Evolutionary conservation across 2,888 invertebrate species (phyloP).

Genomic region (Flabesymbios commensalis): DNA sequence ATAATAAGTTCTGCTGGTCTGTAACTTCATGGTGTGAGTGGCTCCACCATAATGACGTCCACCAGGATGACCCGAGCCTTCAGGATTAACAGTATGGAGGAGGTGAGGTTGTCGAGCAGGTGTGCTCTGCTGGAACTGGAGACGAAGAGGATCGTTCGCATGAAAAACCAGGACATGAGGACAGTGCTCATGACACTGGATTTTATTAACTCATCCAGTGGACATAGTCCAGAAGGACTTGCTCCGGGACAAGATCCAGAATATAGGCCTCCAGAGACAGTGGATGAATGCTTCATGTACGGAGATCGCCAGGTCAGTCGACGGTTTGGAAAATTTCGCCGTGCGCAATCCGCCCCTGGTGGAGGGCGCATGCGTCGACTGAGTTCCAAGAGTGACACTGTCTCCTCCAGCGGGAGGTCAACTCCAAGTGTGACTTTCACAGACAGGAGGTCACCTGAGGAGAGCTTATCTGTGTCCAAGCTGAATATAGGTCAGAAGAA

Average conservation of each 20-base stretch:
- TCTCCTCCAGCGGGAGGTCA: too few species aligned
- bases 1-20: too few species aligned
- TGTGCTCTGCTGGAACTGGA: conserved; percentile 49
- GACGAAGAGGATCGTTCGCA: conserved; percentile 40
- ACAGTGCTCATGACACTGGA: conserved; percentile 49
- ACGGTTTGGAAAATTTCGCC: conserved; percentile 38
- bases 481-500: too few species aligned
- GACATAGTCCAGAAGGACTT: conserved; percentile 49
- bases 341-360: too few species aligned
- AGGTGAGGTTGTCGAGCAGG: conserved; percentile 40
- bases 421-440: too few species aligned
- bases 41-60: too few species aligned
- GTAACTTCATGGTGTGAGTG: too few species aligned
- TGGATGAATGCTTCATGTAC: conserved; percentile 48
- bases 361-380: too few species aligned
- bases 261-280: conserved; percentile 19
- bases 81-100: conserved; percentile 52
- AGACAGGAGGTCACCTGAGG: too few species aligned
- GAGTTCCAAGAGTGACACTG: too few species aligned
- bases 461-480: too few species aligned
- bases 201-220: conserved; percentile 52
- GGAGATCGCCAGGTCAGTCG: conserved; percentile 51
- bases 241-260: conserved; percentile 27
- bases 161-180: conserved; percentile 53
- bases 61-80: conserved; percentile 49